Conservation (phyloP, 2,113 vertebrate species). For the Podarcis raffonei region DNA sequence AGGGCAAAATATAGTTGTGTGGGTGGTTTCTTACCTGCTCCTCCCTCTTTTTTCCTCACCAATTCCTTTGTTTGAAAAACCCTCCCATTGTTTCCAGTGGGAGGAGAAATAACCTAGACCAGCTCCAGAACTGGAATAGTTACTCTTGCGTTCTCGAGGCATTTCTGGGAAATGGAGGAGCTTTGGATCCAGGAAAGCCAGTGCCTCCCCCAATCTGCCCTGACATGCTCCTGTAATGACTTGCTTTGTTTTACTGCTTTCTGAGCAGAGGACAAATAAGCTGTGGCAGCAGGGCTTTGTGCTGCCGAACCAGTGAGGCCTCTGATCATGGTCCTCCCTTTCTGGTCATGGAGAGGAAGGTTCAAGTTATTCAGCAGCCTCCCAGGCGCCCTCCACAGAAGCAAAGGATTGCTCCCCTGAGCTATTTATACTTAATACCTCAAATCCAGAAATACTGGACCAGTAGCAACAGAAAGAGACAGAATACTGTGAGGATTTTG, state of each 20-base stretch:
- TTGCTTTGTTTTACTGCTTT: not conserved
- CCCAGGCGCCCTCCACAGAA: not conserved
- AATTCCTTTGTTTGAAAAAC: too few relatives aligned
- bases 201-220: not conserved
- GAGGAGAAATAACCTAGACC: not conserved
- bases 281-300: too few relatives aligned
- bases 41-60: too few relatives aligned
- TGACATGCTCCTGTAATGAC: not conserved
- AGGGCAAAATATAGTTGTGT: too few relatives aligned
- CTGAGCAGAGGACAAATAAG: not conserved
- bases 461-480: constrained; percentile 22
- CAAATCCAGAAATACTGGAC: not conserved
- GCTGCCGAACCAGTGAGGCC: too few relatives aligned
- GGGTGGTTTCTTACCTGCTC: too few relatives aligned
- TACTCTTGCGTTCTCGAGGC: not conserved
- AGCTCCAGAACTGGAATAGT: not conserved
- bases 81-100: not conserved
- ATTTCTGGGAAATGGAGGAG: not conserved
- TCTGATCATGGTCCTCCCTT: not conserved
- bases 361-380: not conserved
- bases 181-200: not conserved
- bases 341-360: not conserved
- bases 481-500: constrained; percentile 33
- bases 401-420: not conserved
- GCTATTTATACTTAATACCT: not conserved